Conservation (phyloP, 2,113 vertebrate species). For the Pseudorectes ferrugineus region DNA sequence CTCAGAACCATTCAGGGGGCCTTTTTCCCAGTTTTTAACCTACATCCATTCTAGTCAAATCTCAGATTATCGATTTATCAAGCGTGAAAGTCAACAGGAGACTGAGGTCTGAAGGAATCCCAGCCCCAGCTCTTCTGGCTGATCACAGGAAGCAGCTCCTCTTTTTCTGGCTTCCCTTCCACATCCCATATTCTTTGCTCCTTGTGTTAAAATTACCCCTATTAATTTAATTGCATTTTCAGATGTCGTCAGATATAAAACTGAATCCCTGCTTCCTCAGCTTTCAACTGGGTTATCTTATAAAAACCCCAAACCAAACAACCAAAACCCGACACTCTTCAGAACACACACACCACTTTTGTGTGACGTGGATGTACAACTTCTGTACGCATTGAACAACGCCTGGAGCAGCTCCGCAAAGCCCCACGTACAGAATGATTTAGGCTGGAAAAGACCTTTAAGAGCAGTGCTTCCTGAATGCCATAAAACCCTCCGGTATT, state of each 20-base stretch:
- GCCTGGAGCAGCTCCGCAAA: background rate
- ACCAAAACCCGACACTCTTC: accelerated
- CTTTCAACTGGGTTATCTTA: background rate
- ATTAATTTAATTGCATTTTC: background rate
- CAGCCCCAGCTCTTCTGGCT: background rate
- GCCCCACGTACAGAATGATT: accelerated
- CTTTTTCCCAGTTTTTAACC: background rate
- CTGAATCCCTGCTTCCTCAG: background rate
- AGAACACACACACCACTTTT: background rate
- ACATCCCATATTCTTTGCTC: background rate
- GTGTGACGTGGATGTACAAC: background rate
- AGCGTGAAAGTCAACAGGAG: background rate
- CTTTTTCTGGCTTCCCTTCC: background rate
- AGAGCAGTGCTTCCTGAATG: background rate
- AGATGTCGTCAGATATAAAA: background rate
- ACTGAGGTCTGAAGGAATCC: background rate
- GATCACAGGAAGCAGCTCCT: background rate
- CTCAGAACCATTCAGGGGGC: background rate
- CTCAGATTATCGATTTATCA: background rate
- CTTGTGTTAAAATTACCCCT: background rate
- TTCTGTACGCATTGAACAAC: background rate
- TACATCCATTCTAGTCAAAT: background rate
- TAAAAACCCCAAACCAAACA: background rate
- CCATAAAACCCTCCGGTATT: background rate
- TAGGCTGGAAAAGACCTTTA: background rate